Base-by-base conservation (phyloP, 2,113 vertebrate species). In the Monopterus albus region DNA sequence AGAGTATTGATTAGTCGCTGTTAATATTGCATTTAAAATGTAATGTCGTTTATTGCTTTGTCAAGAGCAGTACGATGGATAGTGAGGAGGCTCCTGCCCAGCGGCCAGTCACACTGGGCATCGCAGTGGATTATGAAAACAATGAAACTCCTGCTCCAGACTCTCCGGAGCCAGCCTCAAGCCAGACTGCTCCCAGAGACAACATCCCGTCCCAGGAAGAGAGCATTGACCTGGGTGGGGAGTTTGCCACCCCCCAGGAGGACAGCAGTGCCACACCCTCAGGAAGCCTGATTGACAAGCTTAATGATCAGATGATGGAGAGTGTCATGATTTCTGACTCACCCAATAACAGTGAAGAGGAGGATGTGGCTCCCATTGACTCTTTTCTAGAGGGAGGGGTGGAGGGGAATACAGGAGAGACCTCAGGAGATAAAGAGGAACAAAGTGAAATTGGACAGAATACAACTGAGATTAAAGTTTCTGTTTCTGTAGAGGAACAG, bases 281-380 rank as follows among this genome's bases (percentile, higher is more conserved):
- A 0, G 96, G 94, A 47, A 93, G 94, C 68, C 92, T 95, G 12
- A 80, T 92, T 12, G 96, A 96, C 65, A 98, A 94, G 68, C 94
- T 99, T 6, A 96, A 94, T 1, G 98, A 99, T 36, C 96, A 98
- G 61, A 95, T 98, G 96, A 98, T 99, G 97, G 98, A 99, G 62
- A 99, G 98, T 0, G 98, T 99, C 53, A 92, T 99, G 84, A 99
- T 99, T 71, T 99, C 97, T 0, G 97, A 99, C 88, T 99, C 98
- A 0, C 96, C 97, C 0, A 98, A 95, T 62, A 94, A 96, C 66
- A 99, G 97, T 0, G 97, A 98, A 63, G 97, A 98, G 67, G 97
- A 97, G 8, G 96, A 98, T 1, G 86, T 90, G 0, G 95, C 91
- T 9, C 95, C 96, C 10, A 95, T 97, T 4, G 95, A 95, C 43